phyloP scores from a whole-genome alignment of 2,113 vertebrate species.

The Grammomys dolichurus region DNA sequence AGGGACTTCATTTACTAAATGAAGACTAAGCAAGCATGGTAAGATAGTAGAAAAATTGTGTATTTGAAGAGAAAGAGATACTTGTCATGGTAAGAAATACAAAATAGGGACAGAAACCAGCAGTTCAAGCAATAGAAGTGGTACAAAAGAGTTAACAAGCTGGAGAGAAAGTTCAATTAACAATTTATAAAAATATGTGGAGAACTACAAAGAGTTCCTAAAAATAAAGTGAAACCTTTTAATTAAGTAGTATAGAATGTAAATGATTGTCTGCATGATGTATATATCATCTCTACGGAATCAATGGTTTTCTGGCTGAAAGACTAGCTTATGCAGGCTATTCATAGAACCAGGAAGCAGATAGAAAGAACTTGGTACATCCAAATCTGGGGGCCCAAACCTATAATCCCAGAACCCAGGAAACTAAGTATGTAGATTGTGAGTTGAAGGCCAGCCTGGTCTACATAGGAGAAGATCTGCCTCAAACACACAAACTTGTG shows the following conservation, averaged over 20 bases:
- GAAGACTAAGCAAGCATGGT: background rate
- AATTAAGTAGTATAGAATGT: background rate
- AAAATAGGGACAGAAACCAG: background rate
- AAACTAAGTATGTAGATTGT: no score
- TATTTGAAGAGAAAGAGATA: background rate
- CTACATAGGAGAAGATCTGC: background rate
- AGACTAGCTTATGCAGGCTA: background rate
- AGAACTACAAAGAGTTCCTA: background rate
- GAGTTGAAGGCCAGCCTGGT: background rate
- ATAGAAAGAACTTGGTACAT: background rate
- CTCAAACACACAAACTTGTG: background rate
- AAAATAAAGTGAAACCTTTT: background rate
- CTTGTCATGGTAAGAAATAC: background rate
- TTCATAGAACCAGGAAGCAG: background rate
- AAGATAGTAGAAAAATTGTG: background rate
- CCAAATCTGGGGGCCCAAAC: background rate
- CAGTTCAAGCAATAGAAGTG: background rate
- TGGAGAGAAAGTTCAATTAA: background rate
- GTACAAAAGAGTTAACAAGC: background rate
- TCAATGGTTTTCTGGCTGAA: background rate
- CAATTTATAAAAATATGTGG: background rate
- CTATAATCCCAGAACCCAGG: background rate
- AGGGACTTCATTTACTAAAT: background rate
- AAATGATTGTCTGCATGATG: background rate
- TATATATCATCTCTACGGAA: background rate